These are phyloP conservation scores for Zalophus californianus DNA, from an alignment of 2,797 vertebrate genomes.

Conservation along the genomic window DNA sequence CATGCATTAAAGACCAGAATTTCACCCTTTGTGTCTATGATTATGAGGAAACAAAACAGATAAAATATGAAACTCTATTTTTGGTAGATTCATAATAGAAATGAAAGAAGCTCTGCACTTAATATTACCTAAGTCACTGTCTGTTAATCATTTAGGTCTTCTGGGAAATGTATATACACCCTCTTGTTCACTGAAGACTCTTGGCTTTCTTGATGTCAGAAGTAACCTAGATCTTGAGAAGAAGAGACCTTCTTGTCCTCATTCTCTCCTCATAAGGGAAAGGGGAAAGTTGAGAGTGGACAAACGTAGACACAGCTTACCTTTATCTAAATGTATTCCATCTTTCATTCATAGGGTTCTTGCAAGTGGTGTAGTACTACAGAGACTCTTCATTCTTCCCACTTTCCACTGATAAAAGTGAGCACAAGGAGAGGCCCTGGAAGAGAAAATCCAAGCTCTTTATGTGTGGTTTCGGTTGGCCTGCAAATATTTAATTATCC, in stretches of 20 bases:
- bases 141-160: constrained; percentile 31
- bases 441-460: neutral
- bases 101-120: constrained; percentile 6
- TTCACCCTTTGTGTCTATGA: constrained; percentile 31
- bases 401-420: neutral
- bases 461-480: neutral
- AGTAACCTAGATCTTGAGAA: neutral
- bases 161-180: neutral
- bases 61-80: constrained; percentile 57
- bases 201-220: neutral
- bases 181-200: neutral
- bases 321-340: neutral
- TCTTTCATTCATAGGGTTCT: neutral
- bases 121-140: neutral
- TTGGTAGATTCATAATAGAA: constrained; percentile 46
- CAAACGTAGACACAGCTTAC: neutral
- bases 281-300: neutral
- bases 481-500: neutral
- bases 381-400: neutral
- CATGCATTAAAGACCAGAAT: constrained; percentile 62
- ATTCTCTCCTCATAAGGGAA: neutral
- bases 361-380: accelerated
- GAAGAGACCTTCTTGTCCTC: neutral
- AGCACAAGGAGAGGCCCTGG: neutral
- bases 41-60: constrained; percentile 45